Evolutionary conservation across 2,113 vertebrate species (phyloP), one percentile per base, ranked within the genome.

Genomic region (Nicator chloris): DNA sequence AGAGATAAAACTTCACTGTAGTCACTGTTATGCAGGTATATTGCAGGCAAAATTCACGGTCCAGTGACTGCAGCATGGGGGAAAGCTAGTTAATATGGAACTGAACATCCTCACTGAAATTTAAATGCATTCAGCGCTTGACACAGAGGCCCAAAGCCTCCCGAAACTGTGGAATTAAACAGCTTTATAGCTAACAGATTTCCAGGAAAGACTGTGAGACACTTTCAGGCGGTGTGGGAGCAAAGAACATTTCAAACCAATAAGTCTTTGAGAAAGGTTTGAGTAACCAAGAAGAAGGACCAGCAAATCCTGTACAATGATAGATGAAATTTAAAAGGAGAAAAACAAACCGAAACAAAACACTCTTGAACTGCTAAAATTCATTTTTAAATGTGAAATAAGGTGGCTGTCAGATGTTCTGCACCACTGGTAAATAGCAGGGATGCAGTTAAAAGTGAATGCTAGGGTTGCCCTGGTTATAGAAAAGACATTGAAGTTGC

Each of bases 1-100:
- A 76, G 17, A 3, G 6, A 53, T 13, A n/a, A 75, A 75, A 35
- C 3, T 37, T n/a, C 18, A 19, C n/a, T 66, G 37, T 11, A 24
- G 15, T 42, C 23, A 37, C 13, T 47, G 26, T 20, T 54, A 24
- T 13, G 4, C 4, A 66, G 19, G 4, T 40, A 31, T 50, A 42
- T 15, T 65, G 30, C 23, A 7, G 10, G 15, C 30, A 35, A 59
- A 64, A 60, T n/a, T 51, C 7, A 3, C 24, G 49, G 56, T 61
- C 10, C 40, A 47, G n/a, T 3, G 14, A 53, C 39, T 31, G 27
- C 5, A 50, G 18, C 6, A 26, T 0, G 1, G 16, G 15, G 8
- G 24, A 73, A 75, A 89, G 22, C 23, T 49, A 15, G 26, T 37
- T 23, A 77, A 21, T 39, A 44, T 47, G n/a, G 33, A 86, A 77